Evolutionary conservation across 2,113 vertebrate species (phyloP).

Genomic region (human): DNA sequence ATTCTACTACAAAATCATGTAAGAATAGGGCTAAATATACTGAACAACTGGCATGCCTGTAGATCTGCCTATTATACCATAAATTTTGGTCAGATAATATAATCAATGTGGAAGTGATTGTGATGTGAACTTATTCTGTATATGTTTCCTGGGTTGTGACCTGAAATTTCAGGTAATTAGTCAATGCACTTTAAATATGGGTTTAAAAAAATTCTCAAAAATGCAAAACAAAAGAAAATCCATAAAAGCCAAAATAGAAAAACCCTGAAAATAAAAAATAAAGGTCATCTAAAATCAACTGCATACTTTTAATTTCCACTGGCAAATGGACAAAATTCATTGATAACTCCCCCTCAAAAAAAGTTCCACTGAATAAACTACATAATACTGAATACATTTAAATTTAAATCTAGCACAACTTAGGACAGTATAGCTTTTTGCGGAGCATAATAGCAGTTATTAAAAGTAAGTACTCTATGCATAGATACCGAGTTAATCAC

Average conservation of each 20-base stretch:
- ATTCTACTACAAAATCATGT: not conserved
- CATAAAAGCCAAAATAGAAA: conserved; percentile 20
- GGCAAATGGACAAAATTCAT: not conserved
- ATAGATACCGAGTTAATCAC: not conserved
- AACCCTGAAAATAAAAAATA: not conserved
- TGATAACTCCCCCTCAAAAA: not conserved
- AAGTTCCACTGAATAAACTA: not conserved
- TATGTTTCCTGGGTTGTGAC: not conserved
- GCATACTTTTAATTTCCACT: not conserved
- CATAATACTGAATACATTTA: not conserved
- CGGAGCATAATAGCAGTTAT: not conserved
- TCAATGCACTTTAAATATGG: not conserved
- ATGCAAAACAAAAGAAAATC: conserved; percentile 27
- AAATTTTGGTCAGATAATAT: not conserved
- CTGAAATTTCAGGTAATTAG: not conserved
- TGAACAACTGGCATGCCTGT: not conserved
- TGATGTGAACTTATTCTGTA: not conserved
- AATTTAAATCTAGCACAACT: not conserved
- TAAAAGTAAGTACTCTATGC: not conserved
- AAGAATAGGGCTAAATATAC: not conserved
- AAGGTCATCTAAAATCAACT: conserved; percentile 18
- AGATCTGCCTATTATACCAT: not conserved
- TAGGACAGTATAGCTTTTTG: not conserved
- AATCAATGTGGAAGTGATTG: not conserved
- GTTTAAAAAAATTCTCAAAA: conserved; percentile 12